These are phyloP conservation scores for Protaetia brevitarsis DNA, from an alignment of 1,140 invertebrate genomes.

Conservation along the genomic window DNA sequence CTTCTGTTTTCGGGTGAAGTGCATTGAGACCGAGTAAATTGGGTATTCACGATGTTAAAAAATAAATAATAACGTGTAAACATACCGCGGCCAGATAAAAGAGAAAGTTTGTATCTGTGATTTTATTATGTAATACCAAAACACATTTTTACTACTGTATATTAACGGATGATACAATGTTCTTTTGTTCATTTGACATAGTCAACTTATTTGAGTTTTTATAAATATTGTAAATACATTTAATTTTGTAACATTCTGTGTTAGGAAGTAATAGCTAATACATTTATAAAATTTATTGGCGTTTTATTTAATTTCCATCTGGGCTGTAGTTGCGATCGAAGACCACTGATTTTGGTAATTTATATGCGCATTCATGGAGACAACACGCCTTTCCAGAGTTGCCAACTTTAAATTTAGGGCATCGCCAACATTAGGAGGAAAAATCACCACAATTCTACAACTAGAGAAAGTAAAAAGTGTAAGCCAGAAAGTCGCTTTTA, in stretches of 20 bases:
- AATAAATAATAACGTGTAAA: not conserved
- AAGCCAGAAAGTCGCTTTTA: too few relatives aligned
- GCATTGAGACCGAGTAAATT: not conserved
- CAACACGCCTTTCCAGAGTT: too few relatives aligned
- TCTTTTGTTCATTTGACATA: conserved; percentile 2
- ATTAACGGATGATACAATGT: not conserved
- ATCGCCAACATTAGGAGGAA: too few relatives aligned
- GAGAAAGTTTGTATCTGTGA: conserved; percentile 45
- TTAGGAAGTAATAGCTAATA: conserved; percentile 4
- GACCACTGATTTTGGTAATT: too few relatives aligned
- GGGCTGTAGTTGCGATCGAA: too few relatives aligned
- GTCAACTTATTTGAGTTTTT: not conserved
- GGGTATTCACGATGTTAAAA: not conserved
- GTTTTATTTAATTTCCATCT: not conserved
- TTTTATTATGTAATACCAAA: conserved; percentile 46
- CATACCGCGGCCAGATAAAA: not conserved
- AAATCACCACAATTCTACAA: too few relatives aligned
- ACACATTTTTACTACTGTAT: conserved; percentile 30
- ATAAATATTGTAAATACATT: conserved; percentile 10
- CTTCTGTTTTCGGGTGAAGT: not conserved
- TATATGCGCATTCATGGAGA: too few relatives aligned
- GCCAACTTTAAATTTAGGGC: too few relatives aligned
- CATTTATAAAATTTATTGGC: not conserved
- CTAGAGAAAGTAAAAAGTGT: too few relatives aligned
- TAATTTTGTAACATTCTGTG: conserved; percentile 17